Evolutionary conservation across 2,888 invertebrate genomes (phyloP).

Genomic region (Tetramorium bicarinatum): DNA sequence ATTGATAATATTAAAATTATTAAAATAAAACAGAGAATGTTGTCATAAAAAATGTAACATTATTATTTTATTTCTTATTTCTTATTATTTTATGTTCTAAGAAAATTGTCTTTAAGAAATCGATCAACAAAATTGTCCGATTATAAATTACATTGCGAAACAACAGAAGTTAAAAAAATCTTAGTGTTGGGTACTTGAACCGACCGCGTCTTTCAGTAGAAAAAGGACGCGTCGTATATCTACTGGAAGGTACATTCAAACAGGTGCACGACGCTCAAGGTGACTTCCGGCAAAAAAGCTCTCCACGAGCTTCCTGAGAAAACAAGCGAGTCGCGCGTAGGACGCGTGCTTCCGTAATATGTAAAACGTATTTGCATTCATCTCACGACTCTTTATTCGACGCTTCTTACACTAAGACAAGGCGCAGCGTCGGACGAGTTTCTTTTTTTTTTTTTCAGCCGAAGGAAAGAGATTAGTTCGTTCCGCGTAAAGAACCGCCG

Average conservation of each 20-base stretch:
- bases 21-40: not conserved
- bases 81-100: conserved; percentile 32
- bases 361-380: conserved; percentile 62
- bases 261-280: conserved; percentile 70
- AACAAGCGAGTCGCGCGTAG: conserved; percentile 35
- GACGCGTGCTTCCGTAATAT: conserved; percentile 45
- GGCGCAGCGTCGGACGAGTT: conserved; percentile 10
- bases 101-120: conserved; percentile 33
- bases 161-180: not conserved
- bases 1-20: not conserved
- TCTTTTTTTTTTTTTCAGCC: conserved; percentile 23
- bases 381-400: conserved; percentile 51
- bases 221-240: conserved; percentile 36
- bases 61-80: conserved; percentile 23
- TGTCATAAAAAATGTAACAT: not conserved
- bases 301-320: conserved; percentile 65
- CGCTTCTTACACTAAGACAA: conserved; percentile 47
- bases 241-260: conserved; percentile 67
- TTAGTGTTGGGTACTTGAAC: not conserved
- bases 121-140: not conserved
- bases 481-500: conserved; percentile 49
- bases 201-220: conserved; percentile 16
- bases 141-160: not conserved
- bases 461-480: conserved; percentile 47
- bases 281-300: conserved; percentile 66